Evolutionary conservation across 35 echinoderm and acorn worm species (phyloP).

Genomic region (Heliocidaris tuberculata): DNA sequence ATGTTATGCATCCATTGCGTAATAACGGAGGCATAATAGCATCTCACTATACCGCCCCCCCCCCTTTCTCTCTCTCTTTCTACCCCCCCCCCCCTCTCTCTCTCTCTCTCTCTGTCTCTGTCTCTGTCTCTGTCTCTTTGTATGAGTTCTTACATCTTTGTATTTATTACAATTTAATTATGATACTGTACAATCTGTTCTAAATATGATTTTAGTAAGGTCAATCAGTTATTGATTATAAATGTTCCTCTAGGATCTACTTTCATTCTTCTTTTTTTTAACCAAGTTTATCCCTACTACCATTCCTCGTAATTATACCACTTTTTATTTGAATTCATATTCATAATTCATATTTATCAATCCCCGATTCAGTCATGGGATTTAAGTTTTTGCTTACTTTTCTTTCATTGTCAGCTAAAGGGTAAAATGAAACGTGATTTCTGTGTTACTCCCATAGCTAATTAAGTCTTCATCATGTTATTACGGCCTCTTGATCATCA

Average conservation of each 20-base stretch:
- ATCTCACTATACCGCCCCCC: background rate
- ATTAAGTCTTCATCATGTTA: background rate
- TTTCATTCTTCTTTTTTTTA: background rate
- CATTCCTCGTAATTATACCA: too few relatives aligned
- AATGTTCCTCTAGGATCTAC: background rate
- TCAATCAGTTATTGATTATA: background rate
- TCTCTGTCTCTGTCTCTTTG: background rate
- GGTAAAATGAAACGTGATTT: too few relatives aligned
- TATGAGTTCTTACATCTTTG: background rate
- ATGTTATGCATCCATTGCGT: background rate
- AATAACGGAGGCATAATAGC: background rate
- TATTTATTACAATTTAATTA: too few relatives aligned
- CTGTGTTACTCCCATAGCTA: too few relatives aligned
- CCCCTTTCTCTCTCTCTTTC: background rate
- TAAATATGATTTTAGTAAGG: too few relatives aligned
- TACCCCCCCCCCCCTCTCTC: background rate
- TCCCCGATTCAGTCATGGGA: too few relatives aligned
- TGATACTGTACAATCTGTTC: too few relatives aligned
- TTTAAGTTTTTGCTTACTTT: too few relatives aligned
- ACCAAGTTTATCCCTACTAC: too few relatives aligned
- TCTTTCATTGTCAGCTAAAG: too few relatives aligned
- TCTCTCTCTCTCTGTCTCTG: background rate
- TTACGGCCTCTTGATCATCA: background rate
- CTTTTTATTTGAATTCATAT: too few relatives aligned
- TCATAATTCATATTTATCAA: too few relatives aligned